phyloP scores from a whole-genome alignment of 2,113 vertebrate genomes.

The Hymenochirus boettgeri region DNA sequence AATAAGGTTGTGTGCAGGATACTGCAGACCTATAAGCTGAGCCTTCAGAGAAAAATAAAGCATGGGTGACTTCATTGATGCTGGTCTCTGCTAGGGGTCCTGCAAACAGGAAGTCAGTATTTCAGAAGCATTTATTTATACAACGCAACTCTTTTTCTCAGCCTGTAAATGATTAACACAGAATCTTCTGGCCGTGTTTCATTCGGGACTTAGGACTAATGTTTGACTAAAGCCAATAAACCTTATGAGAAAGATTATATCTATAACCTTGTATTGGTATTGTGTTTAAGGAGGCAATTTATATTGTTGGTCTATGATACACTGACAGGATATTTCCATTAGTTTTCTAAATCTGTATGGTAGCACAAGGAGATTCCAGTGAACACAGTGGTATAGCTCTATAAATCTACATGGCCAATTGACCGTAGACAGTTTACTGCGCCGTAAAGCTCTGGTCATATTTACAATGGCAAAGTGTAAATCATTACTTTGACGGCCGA shows the following conservation, averaged over 20 bases:
- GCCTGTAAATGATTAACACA: background rate
- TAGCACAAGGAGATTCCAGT: background rate
- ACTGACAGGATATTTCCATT: background rate
- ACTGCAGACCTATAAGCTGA: no score
- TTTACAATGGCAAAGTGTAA: background rate
- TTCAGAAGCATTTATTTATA: no score
- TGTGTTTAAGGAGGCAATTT: background rate
- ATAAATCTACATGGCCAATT: slow-evolving; percentile 22
- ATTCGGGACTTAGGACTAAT: background rate
- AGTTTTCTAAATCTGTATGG: background rate
- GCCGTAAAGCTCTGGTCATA: background rate
- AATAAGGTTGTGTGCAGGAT: no score
- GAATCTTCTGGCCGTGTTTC: background rate
- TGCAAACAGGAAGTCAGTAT: no score
- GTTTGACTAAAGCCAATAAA: background rate
- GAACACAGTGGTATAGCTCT: background rate
- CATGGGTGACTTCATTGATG: no score
- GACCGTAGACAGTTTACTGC: background rate
- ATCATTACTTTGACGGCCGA: background rate
- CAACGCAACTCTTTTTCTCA: no score
- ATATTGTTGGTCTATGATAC: background rate
- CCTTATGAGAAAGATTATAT: background rate
- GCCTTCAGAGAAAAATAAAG: no score
- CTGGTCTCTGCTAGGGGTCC: no score
- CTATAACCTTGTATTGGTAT: background rate